phyloP scores from a whole-genome alignment of 2,797 vertebrate species.

The Coranthus polyacanthus region DNA sequence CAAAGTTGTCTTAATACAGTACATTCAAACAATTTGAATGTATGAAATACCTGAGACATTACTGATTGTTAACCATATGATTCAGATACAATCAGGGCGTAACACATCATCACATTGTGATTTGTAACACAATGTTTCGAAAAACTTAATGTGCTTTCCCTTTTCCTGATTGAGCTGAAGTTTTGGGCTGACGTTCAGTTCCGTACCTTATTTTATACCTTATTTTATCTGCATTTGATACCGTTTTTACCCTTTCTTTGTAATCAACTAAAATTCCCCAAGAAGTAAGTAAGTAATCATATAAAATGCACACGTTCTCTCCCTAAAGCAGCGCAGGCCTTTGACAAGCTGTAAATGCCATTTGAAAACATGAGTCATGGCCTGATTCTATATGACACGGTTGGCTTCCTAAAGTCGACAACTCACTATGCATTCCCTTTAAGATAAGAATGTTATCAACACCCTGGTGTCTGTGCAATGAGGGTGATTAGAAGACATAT shows the following conservation, averaged over 20 bases:
- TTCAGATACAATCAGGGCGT: too few species aligned
- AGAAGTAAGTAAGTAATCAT: conserved; percentile 47
- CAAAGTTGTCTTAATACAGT: neutral
- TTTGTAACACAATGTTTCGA: too few species aligned
- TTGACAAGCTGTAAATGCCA: conserved; percentile 71
- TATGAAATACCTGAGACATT: neutral
- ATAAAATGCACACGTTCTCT: conserved; percentile 53
- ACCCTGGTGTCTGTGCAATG: conserved; percentile 76
- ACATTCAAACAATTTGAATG: neutral
- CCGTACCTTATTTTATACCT: conserved; percentile 5
- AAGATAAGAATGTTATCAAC: conserved; percentile 78
- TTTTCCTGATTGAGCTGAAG: too few species aligned
- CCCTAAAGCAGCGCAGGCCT: conserved; percentile 19
- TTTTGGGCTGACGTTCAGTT: too few species aligned
- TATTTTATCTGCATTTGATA: conserved; percentile 5
- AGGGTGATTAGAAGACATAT: conserved; percentile 84
- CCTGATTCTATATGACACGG: conserved; percentile 71
- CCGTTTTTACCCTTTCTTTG: neutral
- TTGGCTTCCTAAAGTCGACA: conserved; percentile 71
- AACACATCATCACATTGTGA: too few species aligned
- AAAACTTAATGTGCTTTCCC: too few species aligned
- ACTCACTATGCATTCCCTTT: conserved; percentile 70
- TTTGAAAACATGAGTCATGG: conserved; percentile 64
- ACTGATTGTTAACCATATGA: too few species aligned
- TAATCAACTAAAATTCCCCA: conserved; percentile 33